Evolutionary conservation across 2,888 invertebrate genomes (phyloP), one percentile per base, ranked within the genome.

Genomic region (Leptopterna dolabrata): DNA sequence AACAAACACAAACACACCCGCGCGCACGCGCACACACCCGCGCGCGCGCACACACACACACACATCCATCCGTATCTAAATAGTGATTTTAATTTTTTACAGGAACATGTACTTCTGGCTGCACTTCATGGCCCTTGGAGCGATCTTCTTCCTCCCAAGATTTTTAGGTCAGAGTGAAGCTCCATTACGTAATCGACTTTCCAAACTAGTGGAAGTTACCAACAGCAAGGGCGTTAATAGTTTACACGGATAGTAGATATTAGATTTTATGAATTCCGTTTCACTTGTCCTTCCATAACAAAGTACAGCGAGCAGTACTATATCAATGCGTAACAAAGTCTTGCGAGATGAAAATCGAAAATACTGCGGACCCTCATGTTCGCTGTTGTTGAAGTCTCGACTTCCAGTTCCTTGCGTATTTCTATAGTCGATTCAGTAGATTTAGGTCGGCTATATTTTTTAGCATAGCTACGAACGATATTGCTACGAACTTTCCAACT

Each of bases 81-180:
- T 4, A 2, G 36, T 4, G 36, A 36, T 36, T 36, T 36, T 36
- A 4, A 4, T 63, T 24, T 63, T 19, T 63, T 63, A 29, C 90
- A 93, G 92, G 89, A 91, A 91, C 87, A 90, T 93, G 86, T 92
- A 92, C 89, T 93, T 92, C 90, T 91, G 91, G 90, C 90, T 92
- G 76, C 93, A 93, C 90, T 88, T 93, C 45, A 88, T 92, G 19
- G 92, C 91, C 3, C 86, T 92, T 0, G 89, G 91, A 43, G 91
- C 92, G 43, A 91, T 92, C 63, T 90, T 92, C 51, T 88, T 91
- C 11, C 90, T 92, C 27, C 93, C 90, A 24, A 78, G 76, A 82
- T 55, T 89, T 16, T 30, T 88, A 45, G 83, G 88, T 51, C 88
- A 88, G 87, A 88, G 83, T 82, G 89, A 89, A 55, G 88, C 84